These are phyloP conservation scores for Acanthaster planci DNA, from an alignment of 35 echinoderm and acorn worm genomes.

Conservation along the genomic window DNA sequence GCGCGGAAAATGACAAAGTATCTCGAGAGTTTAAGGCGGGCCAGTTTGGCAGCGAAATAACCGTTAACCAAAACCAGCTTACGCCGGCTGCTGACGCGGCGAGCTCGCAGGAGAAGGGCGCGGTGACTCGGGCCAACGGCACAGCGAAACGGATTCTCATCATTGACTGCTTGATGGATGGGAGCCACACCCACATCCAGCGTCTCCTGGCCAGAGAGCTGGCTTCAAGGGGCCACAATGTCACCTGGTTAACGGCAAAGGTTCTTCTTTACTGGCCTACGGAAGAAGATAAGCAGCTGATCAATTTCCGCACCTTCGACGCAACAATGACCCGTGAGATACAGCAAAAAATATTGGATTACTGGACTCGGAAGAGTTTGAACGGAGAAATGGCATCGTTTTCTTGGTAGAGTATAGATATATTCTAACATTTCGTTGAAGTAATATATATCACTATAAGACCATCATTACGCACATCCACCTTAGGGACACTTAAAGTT, in stretches of 20 bases:
- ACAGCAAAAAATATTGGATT: background rate
- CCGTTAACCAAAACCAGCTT: background rate
- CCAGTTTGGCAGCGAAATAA: slow-evolving; percentile 17
- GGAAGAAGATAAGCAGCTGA: background rate
- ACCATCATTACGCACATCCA: no score
- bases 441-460: no score
- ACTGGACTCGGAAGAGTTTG: slow-evolving; percentile 3
- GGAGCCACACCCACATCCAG: slow-evolving; percentile 37
- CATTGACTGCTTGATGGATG: slow-evolving; percentile 27
- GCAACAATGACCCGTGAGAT: background rate
- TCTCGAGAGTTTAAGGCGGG: background rate
- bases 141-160: slow-evolving; percentile 14
- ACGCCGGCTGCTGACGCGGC: background rate
- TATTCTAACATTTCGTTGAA: no score
- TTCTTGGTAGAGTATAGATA: background rate
- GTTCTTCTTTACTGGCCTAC: background rate
- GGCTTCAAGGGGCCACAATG: slow-evolving; percentile 7
- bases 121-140: slow-evolving; percentile 1
- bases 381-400: background rate
- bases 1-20: background rate
- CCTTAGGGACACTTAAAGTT: no score
- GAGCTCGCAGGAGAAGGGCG: background rate
- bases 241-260: slow-evolving; percentile 3
- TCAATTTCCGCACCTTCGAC: background rate
- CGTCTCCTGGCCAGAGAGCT: slow-evolving; percentile 1